These are phyloP conservation scores for Chunga burmeisteri DNA, from an alignment of 2,113 vertebrate genomes.

Conservation along the genomic window DNA sequence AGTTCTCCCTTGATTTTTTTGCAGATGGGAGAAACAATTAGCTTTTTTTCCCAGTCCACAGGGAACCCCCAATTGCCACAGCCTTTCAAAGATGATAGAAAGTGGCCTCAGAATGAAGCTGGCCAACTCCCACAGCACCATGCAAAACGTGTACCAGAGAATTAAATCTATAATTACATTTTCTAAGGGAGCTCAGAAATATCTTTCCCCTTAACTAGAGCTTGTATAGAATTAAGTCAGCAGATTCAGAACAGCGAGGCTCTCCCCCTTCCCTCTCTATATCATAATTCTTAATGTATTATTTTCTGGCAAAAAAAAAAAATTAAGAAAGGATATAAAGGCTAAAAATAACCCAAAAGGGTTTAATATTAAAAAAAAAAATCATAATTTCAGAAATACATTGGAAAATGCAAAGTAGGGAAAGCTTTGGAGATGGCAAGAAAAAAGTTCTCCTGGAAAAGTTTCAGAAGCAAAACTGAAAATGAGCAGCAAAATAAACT, in stretches of 20 bases:
- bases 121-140: background rate
- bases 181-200: constrained; percentile 12
- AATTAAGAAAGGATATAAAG: background rate
- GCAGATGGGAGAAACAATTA: background rate
- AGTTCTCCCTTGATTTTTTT: background rate
- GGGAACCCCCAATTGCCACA: background rate
- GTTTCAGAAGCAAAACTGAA: background rate
- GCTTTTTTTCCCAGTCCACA: background rate
- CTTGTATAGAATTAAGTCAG: background rate
- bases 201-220: background rate
- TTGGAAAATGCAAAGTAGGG: background rate
- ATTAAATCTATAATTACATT: constrained; percentile 31
- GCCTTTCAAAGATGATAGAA: background rate
- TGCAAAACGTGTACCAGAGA: background rate
- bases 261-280: background rate
- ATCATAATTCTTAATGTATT: background rate
- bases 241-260: background rate
- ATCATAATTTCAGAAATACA: background rate
- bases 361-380: background rate
- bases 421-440: background rate
- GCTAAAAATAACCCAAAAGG: background rate
- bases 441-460: background rate
- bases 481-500: background rate
- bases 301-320: background rate
- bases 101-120: background rate